Conservation (phyloP, 2,797 vertebrate genomes). For the Cossypha niveicapilla region DNA sequence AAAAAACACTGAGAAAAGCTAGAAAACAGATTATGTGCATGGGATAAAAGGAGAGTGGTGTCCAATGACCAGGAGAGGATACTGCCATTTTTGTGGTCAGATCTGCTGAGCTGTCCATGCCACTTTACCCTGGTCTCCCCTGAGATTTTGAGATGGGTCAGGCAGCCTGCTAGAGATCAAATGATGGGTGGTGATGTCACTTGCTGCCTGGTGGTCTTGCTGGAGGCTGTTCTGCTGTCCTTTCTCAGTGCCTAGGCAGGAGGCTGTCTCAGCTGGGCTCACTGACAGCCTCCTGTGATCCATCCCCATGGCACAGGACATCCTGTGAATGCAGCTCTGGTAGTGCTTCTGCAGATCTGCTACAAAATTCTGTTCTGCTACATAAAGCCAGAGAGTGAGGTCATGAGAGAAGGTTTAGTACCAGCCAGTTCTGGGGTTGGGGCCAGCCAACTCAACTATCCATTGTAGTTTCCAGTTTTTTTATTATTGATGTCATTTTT, state of each 20-base stretch:
- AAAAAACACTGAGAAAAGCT: background rate
- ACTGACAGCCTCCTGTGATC: rapidly evolving
- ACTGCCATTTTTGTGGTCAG: background rate
- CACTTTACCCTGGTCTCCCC: background rate
- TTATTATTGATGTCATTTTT: background rate
- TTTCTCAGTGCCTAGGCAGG: background rate
- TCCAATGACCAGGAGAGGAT: background rate
- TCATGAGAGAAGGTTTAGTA: background rate
- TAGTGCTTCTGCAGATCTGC: rapidly evolving
- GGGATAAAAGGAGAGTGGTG: background rate
- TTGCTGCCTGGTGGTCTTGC: background rate
- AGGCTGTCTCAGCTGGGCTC: too few species aligned
- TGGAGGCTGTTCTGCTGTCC: background rate
- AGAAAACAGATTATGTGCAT: background rate
- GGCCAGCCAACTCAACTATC: background rate
- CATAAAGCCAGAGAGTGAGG: background rate
- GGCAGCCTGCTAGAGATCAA: background rate
- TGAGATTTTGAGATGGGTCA: background rate
- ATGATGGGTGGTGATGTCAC: background rate
- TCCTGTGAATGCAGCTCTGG: background rate
- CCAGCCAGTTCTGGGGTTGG: background rate
- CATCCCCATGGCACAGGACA: rapidly evolving
- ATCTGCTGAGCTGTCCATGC: background rate
- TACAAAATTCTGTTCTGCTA: background rate
- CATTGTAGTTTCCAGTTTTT: background rate